Evolutionary conservation across 2,113 vertebrate species (phyloP).

Genomic region (Macaca fascicularis): DNA sequence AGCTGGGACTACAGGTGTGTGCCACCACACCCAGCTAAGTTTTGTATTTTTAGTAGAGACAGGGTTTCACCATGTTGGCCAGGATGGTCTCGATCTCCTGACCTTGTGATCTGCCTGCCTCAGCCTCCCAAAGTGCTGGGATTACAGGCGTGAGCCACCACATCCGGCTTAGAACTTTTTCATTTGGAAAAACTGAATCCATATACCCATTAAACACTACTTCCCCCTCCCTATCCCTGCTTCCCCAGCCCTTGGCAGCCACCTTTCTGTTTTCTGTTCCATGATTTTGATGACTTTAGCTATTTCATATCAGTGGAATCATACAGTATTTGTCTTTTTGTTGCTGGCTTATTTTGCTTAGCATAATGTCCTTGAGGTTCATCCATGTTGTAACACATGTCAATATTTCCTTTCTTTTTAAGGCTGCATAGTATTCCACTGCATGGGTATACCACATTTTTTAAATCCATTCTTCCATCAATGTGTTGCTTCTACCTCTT

Average conservation of each 20-base stretch:
- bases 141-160: too few relatives aligned
- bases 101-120: too few relatives aligned
- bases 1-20: too few relatives aligned
- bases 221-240: neutral
- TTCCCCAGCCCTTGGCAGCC: neutral
- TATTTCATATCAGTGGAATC: neutral
- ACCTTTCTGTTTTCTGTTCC: neutral
- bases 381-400: neutral
- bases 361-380: neutral
- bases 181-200: neutral
- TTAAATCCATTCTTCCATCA: neutral
- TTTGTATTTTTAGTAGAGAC: too few relatives aligned
- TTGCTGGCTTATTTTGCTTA: neutral
- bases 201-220: neutral
- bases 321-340: neutral
- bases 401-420: neutral
- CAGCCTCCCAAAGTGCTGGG: too few relatives aligned
- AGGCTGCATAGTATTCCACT: neutral
- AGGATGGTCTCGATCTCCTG: too few relatives aligned
- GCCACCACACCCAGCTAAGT: too few relatives aligned
- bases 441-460: neutral
- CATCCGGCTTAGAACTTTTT: neutral
- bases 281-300: neutral
- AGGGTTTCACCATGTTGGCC: too few relatives aligned
- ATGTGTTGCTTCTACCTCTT: neutral